Base-by-base conservation (phyloP, 1,140 invertebrate genomes). In the Cotesia vestalis region DNA sequence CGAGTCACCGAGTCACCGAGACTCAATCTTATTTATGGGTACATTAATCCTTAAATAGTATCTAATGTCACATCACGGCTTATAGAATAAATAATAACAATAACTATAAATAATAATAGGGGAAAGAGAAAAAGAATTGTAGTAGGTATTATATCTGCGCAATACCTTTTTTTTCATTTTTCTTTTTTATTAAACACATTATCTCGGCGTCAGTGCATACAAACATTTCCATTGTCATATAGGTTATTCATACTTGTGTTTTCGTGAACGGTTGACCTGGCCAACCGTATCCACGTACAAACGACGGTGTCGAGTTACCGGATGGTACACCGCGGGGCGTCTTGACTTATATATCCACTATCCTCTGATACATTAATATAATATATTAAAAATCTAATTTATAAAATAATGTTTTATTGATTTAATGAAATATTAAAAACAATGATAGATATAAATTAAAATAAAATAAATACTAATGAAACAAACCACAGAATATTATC, bases 1-100 rank as follows among this genome's bases (percentile, higher is more conserved):
- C 27, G 27, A 27, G 27, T 27, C 27, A 27, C 27, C 27, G 27
- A 27, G 27, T 27, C 27, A 70, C 67, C 62, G 66, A 72, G 74
- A 85, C 81, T 83, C 84, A 81, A 77, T 72, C 79, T 87, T 86
- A 87, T 87, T 87, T 86, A 87, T 87, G 82, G 83, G 84, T 86
- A 84, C 86, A 87, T 87, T 87, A 87, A 87, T 86, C 84, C 85
- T 86, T 86, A 87, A 87, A 87, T 86, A 81, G 83, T 86, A 87
- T 86, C 85, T 86, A 86, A 86, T 86, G 85, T 87, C 85, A 84
- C 79, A 85, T 76, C 73, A 78, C 73, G 75, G 74, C 64, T 52
- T 27, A 66, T 51, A 20, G 9, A 17, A 46, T 46, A 46, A 46
- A 46, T 46, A 46, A 6, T 46, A 46, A 46, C 40, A 46, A 46